phyloP scores from a whole-genome alignment of 2,113 vertebrate species.

The Thalassarche chlororhynchos region DNA sequence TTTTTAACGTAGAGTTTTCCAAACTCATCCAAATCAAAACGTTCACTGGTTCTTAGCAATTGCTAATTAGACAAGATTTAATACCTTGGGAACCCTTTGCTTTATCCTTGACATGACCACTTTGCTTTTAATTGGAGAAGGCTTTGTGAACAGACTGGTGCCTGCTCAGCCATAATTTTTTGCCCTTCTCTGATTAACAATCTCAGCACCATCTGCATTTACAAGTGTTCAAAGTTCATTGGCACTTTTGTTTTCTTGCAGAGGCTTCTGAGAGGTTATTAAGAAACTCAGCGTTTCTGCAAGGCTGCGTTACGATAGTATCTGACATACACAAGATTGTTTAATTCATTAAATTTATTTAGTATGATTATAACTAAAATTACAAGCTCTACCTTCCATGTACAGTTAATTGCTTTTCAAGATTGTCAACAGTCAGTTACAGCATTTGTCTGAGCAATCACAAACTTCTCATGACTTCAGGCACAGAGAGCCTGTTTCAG shows the following conservation, averaged over 20 bases:
- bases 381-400: not conserved
- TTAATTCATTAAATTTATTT: not conserved
- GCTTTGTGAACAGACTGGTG: not conserved
- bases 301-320: not conserved
- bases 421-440: not conserved
- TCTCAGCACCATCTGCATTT: not conserved
- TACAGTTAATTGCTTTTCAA: not conserved
- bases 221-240: not conserved
- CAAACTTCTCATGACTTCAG: not conserved
- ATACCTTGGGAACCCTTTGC: not conserved
- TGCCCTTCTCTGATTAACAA: not conserved
- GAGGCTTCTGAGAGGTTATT: not conserved
- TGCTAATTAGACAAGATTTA: conserved; percentile 29
- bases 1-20: not conserved
- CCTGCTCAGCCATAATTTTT: not conserved
- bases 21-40: not conserved
- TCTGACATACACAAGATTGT: not conserved
- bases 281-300: not conserved
- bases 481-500: not conserved
- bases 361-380: not conserved
- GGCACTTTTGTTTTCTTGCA: not conserved
- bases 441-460: not conserved
- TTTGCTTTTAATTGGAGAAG: conserved; percentile 7
- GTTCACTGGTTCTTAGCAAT: not conserved
- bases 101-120: not conserved